Evolutionary conservation across 2,888 invertebrate species (phyloP).

Genomic region (Ctenicera cuprea): DNA sequence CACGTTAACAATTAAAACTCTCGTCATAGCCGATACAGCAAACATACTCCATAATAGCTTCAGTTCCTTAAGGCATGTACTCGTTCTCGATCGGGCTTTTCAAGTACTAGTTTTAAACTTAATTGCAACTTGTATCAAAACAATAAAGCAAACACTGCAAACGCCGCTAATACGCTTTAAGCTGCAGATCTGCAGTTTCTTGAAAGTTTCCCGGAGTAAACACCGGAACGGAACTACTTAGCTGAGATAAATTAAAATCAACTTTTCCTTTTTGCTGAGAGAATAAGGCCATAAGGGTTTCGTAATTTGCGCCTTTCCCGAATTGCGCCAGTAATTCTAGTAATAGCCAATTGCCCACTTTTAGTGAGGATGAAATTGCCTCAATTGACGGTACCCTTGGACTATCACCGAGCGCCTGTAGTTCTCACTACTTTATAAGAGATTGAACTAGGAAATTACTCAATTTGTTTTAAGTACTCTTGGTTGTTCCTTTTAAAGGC

Average conservation of each 20-base stretch:
- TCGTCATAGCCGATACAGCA: too few relatives aligned
- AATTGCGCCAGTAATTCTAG: constrained; percentile 2
- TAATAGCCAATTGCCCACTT: constrained; percentile 11
- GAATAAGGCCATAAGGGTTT: constrained; percentile 1
- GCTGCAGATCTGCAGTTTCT: constrained; percentile 5
- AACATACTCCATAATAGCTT: too few relatives aligned
- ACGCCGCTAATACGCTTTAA: not conserved
- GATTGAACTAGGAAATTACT: constrained; percentile 7
- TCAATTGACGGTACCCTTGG: not conserved
- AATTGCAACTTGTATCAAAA: constrained; percentile 14
- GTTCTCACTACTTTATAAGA: constrained; percentile 7
- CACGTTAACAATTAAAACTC: too few relatives aligned
- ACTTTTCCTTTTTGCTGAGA: not conserved
- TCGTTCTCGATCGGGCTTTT: not conserved
- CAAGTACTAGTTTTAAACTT: not conserved
- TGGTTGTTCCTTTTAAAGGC: too few relatives aligned
- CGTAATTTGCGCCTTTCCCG: not conserved
- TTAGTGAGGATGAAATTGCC: not conserved
- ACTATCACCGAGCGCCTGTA: not conserved
- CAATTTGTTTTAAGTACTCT: not conserved
- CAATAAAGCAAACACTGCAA: constrained; percentile 3
- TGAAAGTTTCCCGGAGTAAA: not conserved
- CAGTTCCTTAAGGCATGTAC: too few relatives aligned
- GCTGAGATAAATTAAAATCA: constrained; percentile 10
- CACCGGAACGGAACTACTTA: not conserved